Percentiles rank a stretch among this genome's conserved stretches.
Evolutionary conservation across 2,797 vertebrate genomes (phyloP).

Genomic region (Brachymystax lenok): DNA sequence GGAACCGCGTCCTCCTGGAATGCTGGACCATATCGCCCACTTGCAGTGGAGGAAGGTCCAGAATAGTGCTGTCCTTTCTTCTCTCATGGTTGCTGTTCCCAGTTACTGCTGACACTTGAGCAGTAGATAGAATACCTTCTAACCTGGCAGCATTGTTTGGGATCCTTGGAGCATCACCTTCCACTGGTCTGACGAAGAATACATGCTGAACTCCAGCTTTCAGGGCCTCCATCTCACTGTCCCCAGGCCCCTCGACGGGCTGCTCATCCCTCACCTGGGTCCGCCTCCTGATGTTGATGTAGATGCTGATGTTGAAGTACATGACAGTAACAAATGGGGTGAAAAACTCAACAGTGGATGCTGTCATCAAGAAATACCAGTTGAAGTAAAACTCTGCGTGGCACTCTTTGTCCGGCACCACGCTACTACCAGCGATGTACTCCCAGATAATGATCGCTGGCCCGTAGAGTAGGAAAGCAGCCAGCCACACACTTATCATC

Average conservation of each 20-base stretch:
- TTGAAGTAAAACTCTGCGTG: conserved; percentile 80
- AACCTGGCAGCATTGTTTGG: conserved; percentile 19
- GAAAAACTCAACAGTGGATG: conserved; percentile 79
- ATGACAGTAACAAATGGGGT: conserved; percentile 77
- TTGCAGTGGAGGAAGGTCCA: conserved; percentile 67
- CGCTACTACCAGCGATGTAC: conserved; percentile 68
- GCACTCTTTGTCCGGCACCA: conserved; percentile 70
- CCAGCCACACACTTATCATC: conserved; percentile 74
- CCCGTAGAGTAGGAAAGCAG: conserved; percentile 76
- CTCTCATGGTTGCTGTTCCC: conserved; percentile 14
- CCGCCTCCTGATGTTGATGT: conserved; percentile 75
- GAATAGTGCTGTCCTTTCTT: conserved; percentile 46
- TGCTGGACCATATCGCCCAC: conserved; percentile 48
- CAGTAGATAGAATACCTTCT: conserved; percentile 34
- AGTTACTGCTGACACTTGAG: conserved; percentile 21
- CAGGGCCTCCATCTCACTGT: conserved; percentile 59
- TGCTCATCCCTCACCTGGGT: conserved; percentile 60
- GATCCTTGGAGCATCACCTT: conserved; percentile 17
- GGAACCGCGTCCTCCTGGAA: conserved; percentile 39
- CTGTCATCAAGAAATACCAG: conserved; percentile 79
- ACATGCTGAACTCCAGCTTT: conserved; percentile 40
- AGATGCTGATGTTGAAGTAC: conserved; percentile 79
- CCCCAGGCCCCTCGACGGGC: conserved; percentile 45
- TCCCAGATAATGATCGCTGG: conserved; percentile 80
- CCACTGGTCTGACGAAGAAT: conserved; percentile 69